phyloP scores from a whole-genome alignment of 2,113 vertebrate species.

The Heterotis niloticus region DNA sequence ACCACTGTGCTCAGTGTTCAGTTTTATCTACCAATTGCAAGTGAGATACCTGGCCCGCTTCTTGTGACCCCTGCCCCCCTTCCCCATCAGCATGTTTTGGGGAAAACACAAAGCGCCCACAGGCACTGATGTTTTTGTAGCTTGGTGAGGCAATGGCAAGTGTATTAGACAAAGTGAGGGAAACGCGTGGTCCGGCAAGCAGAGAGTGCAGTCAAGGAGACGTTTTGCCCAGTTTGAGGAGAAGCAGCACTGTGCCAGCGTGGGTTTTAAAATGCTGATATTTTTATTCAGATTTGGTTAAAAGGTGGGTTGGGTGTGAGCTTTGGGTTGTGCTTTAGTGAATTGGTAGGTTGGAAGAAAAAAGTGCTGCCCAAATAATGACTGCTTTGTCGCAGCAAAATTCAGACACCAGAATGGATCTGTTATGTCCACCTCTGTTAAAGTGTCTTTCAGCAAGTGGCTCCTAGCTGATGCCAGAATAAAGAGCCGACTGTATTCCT shows the following conservation, averaged over 20 bases:
- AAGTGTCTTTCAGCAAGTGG: conserved; percentile 21
- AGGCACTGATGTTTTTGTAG: background rate
- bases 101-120: background rate
- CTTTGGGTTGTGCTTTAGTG: background rate
- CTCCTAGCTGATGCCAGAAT: conserved; percentile 50
- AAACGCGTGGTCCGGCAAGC: background rate
- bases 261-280: too few species aligned
- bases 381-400: conserved; percentile 20
- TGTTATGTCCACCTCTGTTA: conserved; percentile 16
- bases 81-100: background rate
- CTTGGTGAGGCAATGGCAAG: background rate
- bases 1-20: background rate
- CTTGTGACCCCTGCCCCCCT: background rate
- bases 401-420: conserved; percentile 12
- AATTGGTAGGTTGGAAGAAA: background rate
- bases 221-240: background rate
- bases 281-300: background rate
- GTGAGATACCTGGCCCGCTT: background rate
- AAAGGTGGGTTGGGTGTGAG: background rate
- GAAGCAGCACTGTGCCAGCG: background rate
- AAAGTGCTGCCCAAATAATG: background rate
- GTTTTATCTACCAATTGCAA: background rate
- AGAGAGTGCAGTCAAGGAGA: background rate
- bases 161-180: background rate
- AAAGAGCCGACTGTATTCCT: conserved; percentile 41